Base-by-base conservation (phyloP, 2,797 vertebrate genomes). In the Sciurus carolinensis region DNA sequence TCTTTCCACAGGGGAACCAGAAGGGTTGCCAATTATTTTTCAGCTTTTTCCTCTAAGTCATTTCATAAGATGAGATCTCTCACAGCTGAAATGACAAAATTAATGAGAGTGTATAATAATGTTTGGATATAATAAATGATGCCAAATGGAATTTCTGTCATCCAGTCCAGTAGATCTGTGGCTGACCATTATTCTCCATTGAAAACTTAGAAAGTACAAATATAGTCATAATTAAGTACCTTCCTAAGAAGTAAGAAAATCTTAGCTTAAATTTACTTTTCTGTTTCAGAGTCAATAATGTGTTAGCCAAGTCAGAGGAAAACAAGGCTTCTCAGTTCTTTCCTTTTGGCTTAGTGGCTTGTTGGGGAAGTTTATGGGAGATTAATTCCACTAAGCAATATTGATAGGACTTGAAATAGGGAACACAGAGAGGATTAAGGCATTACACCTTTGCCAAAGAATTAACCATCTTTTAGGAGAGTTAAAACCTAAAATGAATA, bases 81-180 rank as follows among this genome's bases (percentile, higher is more conserved):
- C 80, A 75, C 13, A 91, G 36, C 62, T 84, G 33, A 97, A 97
- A 90, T 95, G 86, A 50, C 39, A 94, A 97, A 97, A 95, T 96
- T 69, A 97, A 18, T 66, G 30, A 94, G 87, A 64, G 67, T 42
- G 2, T 97, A 94, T 96, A 97, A 95, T 95, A 97, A 97, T 82
- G 6, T 97, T 98, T 94, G 83, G 85, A 83, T 92, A 66, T 97
- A 98, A 97, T 97, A 54, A 95, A 97, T 75, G 75, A 44, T 85
- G 90, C 85, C 64, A 95, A 96, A 92, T 86, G 91, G 71, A 96
- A 95, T 96, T 93, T 57, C 96, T 96, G 67, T 97, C 90, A 96
- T 71, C 36, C 69, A 64, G 39, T 90, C 73, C 39, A 67, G 28
- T 81, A 93, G 85, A 83, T 94, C 33, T 64, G 97, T 96, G 66